Percentiles rank a stretch among this genome's conserved stretches.
Conservation (phyloP, 2,888 invertebrate genomes). For the Parasteatoda lunata region DNA sequence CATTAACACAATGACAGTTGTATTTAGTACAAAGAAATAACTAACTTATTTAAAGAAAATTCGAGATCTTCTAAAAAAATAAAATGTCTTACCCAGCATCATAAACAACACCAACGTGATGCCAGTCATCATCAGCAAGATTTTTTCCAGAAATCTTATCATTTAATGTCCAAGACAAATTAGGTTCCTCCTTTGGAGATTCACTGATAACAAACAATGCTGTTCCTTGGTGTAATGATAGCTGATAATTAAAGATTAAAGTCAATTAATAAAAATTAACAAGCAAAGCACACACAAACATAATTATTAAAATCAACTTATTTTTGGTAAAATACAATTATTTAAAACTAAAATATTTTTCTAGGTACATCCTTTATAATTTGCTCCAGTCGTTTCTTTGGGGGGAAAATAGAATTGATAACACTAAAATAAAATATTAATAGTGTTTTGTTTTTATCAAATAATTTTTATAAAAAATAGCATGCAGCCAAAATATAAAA, state of each 20-base stretch:
- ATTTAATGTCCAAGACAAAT: conserved; percentile 54
- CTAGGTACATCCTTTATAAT: too few relatives aligned
- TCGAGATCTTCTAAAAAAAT: neutral
- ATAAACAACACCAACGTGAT: conserved; percentile 68
- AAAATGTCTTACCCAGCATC: conserved; percentile 58
- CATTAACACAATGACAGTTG: neutral
- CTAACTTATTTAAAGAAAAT: neutral
- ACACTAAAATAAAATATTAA: too few relatives aligned
- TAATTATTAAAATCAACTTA: too few relatives aligned
- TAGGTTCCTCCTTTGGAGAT: conserved; percentile 79
- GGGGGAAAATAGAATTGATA: too few relatives aligned
- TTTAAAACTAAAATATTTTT: too few relatives aligned
- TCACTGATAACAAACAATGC: conserved; percentile 77
- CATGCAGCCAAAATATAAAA: too few relatives aligned
- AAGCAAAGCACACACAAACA: too few relatives aligned
- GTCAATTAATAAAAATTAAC: neutral
- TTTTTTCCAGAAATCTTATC: conserved; percentile 65
- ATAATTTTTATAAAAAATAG: too few relatives aligned
- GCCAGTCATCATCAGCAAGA: conserved; percentile 70
- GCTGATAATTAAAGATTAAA: conserved; percentile 19
- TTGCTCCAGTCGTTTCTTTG: too few relatives aligned
- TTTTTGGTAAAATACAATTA: too few relatives aligned
- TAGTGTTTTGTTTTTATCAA: too few relatives aligned
- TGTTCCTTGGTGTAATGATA: conserved; percentile 78
- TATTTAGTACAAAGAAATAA: neutral